phyloP scores from a whole-genome alignment of 2,888 invertebrate species.

The Crepidodera aurea region DNA sequence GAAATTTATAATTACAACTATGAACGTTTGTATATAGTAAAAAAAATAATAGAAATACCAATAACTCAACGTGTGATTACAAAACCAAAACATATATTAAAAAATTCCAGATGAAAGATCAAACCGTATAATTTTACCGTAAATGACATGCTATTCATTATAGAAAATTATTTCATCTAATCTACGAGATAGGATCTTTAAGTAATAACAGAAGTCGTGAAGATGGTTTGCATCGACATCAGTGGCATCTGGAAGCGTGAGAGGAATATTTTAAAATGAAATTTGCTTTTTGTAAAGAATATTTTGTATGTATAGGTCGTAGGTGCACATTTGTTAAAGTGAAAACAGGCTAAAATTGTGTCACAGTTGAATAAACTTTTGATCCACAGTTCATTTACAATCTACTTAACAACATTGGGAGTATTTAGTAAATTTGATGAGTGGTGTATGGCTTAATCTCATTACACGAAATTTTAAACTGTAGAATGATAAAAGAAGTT shows the following conservation, averaged over 20 bases:
- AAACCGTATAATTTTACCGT: not conserved
- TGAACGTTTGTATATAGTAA: not conserved
- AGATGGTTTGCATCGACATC: not conserved
- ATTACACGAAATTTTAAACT: too few relatives aligned
- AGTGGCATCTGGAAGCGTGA: not conserved
- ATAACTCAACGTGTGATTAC: not conserved
- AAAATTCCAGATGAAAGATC: not conserved
- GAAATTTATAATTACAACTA: not conserved
- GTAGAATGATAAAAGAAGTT: too few relatives aligned
- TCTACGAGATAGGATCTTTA: not conserved
- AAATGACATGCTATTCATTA: not conserved
- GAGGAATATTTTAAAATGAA: too few relatives aligned
- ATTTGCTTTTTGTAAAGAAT: too few relatives aligned
- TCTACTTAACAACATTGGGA: too few relatives aligned
- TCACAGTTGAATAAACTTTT: too few relatives aligned
- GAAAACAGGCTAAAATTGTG: too few relatives aligned
- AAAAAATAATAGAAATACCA: not conserved
- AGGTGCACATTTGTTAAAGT: too few relatives aligned
- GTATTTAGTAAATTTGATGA: too few relatives aligned
- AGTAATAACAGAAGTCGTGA: constrained; percentile 3
- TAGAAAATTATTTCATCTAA: not conserved
- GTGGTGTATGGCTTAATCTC: too few relatives aligned
- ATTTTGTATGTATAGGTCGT: too few relatives aligned
- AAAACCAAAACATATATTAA: not conserved
- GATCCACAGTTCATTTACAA: too few relatives aligned